A percentile compares a stretch with the other conserved stretches of the same genome.
Evolutionary conservation across 2,888 invertebrate species (phyloP).

Genomic region (Diogma glabrata): DNA sequence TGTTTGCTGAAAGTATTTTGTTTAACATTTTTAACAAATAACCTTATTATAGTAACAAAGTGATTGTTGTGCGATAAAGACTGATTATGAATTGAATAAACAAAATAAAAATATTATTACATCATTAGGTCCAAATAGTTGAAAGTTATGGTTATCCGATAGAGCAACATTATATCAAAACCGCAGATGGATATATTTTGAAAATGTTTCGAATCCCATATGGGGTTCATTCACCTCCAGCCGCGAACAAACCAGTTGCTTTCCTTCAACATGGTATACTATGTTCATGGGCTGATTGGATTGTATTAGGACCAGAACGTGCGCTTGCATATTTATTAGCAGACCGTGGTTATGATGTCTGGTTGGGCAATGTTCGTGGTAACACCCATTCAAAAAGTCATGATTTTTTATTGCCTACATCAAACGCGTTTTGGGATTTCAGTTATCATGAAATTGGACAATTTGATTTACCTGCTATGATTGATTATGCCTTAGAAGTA

Average conservation of each 20-base stretch:
- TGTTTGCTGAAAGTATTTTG: too few relatives aligned
- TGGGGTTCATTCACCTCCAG: background rate
- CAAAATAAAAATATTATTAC: too few relatives aligned
- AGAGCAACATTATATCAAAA: constrained; percentile 52
- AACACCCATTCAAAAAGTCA: constrained; percentile 48
- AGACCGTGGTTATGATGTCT: constrained; percentile 42
- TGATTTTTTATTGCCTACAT: constrained; percentile 25
- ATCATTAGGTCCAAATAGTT: constrained; percentile 44
- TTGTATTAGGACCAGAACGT: constrained; percentile 56
- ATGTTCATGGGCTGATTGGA: constrained; percentile 60
- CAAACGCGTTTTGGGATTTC: constrained; percentile 32
- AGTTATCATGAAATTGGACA: constrained; percentile 45
- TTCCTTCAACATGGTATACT: constrained; percentile 62
- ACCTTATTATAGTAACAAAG: too few relatives aligned
- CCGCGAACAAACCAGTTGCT: constrained; percentile 25
- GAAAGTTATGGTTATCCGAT: constrained; percentile 50
- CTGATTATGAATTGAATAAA: too few relatives aligned
- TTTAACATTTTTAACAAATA: too few relatives aligned
- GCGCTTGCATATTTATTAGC: constrained; percentile 40
- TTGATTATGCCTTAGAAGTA: constrained; percentile 40
- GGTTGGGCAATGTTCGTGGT: constrained; percentile 54
- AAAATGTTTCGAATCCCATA: constrained; percentile 47
- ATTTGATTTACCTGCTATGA: constrained; percentile 50
- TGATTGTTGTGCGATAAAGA: too few relatives aligned
- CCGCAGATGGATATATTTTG: constrained; percentile 68